Base-by-base conservation (phyloP, 2,797 vertebrate genomes). In the Myripristis murdjan region DNA sequence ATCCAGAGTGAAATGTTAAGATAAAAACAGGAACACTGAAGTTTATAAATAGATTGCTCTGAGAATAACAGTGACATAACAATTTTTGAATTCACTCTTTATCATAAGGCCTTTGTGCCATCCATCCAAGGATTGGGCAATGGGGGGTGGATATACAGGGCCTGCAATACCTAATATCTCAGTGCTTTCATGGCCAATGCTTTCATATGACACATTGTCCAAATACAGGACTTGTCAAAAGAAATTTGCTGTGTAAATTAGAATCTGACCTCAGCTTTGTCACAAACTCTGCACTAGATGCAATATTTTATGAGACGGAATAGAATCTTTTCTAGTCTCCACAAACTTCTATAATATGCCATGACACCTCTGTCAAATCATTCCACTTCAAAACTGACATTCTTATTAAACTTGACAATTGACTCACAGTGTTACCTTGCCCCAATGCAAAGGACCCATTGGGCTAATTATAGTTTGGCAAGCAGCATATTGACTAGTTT, bases 401-500 rank as follows among this genome's bases (percentile, higher is more conserved):
- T 59, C n/a, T 22, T 52, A 82, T 90, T 64, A 43, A 67, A 64
- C 61, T 52, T 80, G 70, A 81, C 80, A 79, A 61, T 53, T 74
- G 79, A 83, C 82, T 81, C 75, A 37, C 65, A 79, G 67, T 68
- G 72, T 84, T 87, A 88, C 77, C 81, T 86, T 79, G 69, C 70
- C 64, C 69, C 35, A 62, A 53, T 68, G 81, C 67, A 86, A 81
- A 76, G 54, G 57, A 74, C 64, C 70, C 67, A 78, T 35, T 77
- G 71, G 78, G 80, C 81, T 87, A 90, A 92, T 92, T 90, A 83
- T 81, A 86, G 81, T 76, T 85, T 90, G 88, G 78, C 85, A 90
- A 87, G 87, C 62, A 78, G 73, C 85, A 89, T 90, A 92, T 91
- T 91, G 91, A 91, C 87, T 64, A 77, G 77, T 77, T 87, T 83